phyloP scores from a whole-genome alignment of 2,888 invertebrate genomes.

The Campoplex capitator region DNA sequence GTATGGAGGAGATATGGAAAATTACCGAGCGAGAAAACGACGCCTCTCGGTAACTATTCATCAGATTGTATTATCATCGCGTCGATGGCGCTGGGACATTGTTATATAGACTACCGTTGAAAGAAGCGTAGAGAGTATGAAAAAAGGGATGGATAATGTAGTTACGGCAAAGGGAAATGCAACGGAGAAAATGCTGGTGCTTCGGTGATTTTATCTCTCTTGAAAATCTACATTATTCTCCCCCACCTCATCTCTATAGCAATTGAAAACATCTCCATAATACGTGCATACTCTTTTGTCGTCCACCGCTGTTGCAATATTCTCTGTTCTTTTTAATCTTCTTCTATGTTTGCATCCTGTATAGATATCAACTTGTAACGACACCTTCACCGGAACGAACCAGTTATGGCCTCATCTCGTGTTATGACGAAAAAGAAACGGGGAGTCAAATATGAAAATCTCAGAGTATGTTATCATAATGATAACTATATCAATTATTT shows the following conservation, averaged over 20 bases:
- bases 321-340: slow-evolving; percentile 42
- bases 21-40: slow-evolving; percentile 68
- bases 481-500: neutral
- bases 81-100: slow-evolving; percentile 53
- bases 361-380: neutral
- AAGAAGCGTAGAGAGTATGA: slow-evolving; percentile 63
- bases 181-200: neutral
- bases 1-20: slow-evolving; percentile 58
- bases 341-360: neutral
- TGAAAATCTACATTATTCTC: slow-evolving; percentile 56
- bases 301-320: slow-evolving; percentile 65
- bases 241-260: slow-evolving; percentile 42
- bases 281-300: slow-evolving; percentile 55
- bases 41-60: slow-evolving; percentile 65
- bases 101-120: slow-evolving; percentile 49
- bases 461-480: neutral
- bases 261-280: slow-evolving; percentile 32
- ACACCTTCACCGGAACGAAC: neutral
- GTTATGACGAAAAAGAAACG: neutral
- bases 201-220: slow-evolving; percentile 56
- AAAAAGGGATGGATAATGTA: slow-evolving; percentile 52
- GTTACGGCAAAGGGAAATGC: neutral
- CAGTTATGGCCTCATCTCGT: neutral
- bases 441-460: neutral
- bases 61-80: slow-evolving; percentile 65